Conservation (phyloP, 2,113 vertebrate species). For the Cheilinus undulatus region DNA sequence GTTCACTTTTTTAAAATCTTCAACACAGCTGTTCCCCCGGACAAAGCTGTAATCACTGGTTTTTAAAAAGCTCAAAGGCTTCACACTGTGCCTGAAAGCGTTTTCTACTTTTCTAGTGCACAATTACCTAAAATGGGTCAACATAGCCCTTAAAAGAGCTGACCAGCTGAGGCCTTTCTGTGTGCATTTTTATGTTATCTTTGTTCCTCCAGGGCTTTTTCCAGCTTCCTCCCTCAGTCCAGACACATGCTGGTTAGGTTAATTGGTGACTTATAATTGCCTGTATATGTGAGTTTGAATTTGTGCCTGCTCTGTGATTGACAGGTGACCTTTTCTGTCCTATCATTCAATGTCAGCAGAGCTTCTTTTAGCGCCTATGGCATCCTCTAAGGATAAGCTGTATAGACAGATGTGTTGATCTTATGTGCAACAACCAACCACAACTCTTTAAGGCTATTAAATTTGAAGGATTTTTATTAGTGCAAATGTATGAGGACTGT, state of each 20-base stretch:
- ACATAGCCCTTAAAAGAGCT: slow-evolving; percentile 12
- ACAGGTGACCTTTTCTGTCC: background rate
- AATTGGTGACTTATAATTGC: background rate
- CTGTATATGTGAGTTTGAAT: background rate
- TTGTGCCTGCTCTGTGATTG: background rate
- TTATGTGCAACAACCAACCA: too few relatives aligned
- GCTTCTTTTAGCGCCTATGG: background rate
- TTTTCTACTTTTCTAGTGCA: slow-evolving; percentile 3
- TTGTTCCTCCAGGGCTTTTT: background rate
- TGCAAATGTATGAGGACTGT: too few relatives aligned
- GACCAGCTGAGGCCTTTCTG: background rate
- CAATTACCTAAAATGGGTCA: slow-evolving; percentile 43
- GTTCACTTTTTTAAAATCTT: slow-evolving; percentile 18
- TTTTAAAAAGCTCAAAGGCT: slow-evolving; percentile 32
- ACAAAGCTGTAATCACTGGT: background rate
- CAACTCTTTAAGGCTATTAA: too few relatives aligned
- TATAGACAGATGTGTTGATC: background rate
- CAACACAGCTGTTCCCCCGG: background rate
- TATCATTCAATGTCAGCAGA: background rate
- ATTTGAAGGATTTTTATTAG: too few relatives aligned
- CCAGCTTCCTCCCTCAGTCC: background rate
- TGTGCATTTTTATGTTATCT: background rate
- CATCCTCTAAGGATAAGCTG: background rate
- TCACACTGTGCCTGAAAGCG: slow-evolving; percentile 15
- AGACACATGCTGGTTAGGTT: background rate